Evolutionary conservation across 2,113 vertebrate species (phyloP), one percentile per base, ranked within the genome.

Genomic region (Neodontobutis hainanensis): DNA sequence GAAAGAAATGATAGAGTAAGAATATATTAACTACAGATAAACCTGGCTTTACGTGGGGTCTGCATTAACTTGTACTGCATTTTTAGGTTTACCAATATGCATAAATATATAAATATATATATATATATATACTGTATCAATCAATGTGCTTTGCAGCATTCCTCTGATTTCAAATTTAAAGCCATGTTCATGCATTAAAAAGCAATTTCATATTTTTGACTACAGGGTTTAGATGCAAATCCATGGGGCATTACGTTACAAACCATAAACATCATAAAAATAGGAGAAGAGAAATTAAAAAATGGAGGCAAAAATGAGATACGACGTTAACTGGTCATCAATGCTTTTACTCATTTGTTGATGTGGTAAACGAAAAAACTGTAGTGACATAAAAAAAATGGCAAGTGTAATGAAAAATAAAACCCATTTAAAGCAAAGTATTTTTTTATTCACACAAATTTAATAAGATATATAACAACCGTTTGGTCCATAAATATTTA

Each of bases 401-500:
- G 85, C 81, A 85, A 88, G 88, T 89, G 90, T 92, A 92, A 94
- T 94, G 92, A 94, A 92, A 97, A 98, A 97, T 95, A 98, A 98
- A 97, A 97, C 94, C 95, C 95, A 89, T 95, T 95, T 95, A 95
- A 97, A 96, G 93, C 97, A 93, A 96, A 95, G 85, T 90, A 85
- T 96, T 94, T 62, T n/a, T 99, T 99, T 99, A 97, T 98, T 99
- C 95, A 98, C 97, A 99, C 97, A 99, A 97, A 98, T 98, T 98
- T 96, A 98, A 99, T 99, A 96, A 96, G 95, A 97, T 98, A 98
- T 97, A 95, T 98, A 96, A 99, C 97, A 99, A 99, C 95, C 95
- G 96, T 97, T 98, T 99, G 97, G 97, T 99, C 97, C 97, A 99
- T 99, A 99, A 99, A 99, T 99, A 99, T 98, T 98, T 98, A 97